phyloP scores from a whole-genome alignment of 2,888 invertebrate species.

The Mesoligia furuncula region DNA sequence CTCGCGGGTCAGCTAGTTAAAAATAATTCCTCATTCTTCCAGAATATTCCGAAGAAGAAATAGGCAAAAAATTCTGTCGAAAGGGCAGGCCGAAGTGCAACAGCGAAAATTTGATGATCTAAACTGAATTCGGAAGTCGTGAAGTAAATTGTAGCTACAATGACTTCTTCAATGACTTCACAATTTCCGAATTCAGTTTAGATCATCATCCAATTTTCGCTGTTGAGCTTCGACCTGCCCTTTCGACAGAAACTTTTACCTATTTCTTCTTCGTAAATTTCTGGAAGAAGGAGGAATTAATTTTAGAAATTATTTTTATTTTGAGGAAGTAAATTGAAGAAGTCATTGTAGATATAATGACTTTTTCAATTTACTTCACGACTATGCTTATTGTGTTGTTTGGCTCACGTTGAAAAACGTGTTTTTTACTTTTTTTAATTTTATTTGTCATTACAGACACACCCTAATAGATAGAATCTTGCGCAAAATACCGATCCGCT shows the following conservation, averaged over 20 bases:
- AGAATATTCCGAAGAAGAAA: background rate
- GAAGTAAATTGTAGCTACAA: background rate
- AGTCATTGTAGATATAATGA: background rate
- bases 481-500: slow-evolving; percentile 70
- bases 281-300: too few species aligned
- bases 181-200: too few species aligned
- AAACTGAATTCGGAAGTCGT: too few species aligned
- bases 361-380: too few species aligned
- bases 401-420: background rate
- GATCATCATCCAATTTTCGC: too few species aligned
- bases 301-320: too few species aligned
- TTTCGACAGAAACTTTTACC: too few species aligned
- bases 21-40: background rate
- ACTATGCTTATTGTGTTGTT: background rate
- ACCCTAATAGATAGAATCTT: slow-evolving; percentile 63
- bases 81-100: background rate
- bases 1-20: background rate
- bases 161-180: too few species aligned
- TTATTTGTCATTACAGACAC: slow-evolving; percentile 9
- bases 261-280: too few species aligned
- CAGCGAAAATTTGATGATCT: too few species aligned
- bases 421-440: background rate
- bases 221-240: too few species aligned
- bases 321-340: background rate
- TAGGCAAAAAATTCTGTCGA: background rate